A percentile compares a stretch with the other conserved stretches of the same genome.
phyloP scores from a whole-genome alignment of 64 coral and sea anemone species.

The Montipora sp. region DNA sequence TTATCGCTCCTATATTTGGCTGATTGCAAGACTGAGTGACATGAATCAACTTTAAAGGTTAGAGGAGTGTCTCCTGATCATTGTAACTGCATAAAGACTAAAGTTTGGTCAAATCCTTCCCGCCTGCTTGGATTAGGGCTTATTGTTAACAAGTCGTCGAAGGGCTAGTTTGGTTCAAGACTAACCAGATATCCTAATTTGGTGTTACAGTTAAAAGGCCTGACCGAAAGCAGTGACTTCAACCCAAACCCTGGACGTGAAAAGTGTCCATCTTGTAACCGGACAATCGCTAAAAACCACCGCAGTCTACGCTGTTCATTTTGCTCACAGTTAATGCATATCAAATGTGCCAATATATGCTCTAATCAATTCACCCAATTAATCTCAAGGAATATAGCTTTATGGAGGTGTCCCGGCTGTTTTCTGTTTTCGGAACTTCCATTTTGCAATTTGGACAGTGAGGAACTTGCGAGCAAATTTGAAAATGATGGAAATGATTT shows the following conservation, averaged over 20 bases:
- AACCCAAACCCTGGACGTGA: too few species aligned
- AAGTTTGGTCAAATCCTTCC: neutral
- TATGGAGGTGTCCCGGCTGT: neutral
- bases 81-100: neutral
- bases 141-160: neutral
- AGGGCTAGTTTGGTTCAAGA: neutral
- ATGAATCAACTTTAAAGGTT: neutral
- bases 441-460: neutral
- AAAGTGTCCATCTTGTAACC: neutral
- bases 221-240: neutral
- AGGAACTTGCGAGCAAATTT: neutral
- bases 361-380: neutral
- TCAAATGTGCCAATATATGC: neutral
- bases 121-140: neutral
- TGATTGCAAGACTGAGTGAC: neutral
- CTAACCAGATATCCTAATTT: slow-evolving; percentile 5
- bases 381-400: neutral
- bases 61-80: neutral
- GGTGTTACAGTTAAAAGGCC: neutral
- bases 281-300: slow-evolving; percentile 2
- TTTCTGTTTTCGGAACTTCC: neutral
- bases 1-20: slow-evolving; percentile 1
- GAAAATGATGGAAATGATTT: slow-evolving; percentile 21
- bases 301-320: neutral
- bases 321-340: neutral